These are phyloP conservation scores for Clavelina lepadiformis DNA, from an alignment of 23 tunicate species.

Conservation along the genomic window DNA sequence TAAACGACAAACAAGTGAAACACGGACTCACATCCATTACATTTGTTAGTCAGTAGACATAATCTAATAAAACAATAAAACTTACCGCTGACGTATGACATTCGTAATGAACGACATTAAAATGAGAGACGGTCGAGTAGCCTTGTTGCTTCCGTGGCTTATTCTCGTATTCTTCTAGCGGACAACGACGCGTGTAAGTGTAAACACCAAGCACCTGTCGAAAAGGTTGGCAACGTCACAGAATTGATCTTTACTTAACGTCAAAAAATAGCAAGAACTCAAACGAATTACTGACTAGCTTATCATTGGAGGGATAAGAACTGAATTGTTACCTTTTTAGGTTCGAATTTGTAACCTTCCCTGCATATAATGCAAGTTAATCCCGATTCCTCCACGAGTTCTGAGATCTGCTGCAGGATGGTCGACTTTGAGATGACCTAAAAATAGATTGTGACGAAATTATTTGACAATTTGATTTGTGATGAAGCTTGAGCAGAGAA, in stretches of 20 bases:
- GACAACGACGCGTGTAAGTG: constrained; percentile 75
- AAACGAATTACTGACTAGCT: too few species aligned
- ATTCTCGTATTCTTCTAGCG: constrained; percentile 80
- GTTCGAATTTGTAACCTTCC: constrained; percentile 97
- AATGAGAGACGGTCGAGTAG: constrained; percentile 89
- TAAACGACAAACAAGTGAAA: not conserved
- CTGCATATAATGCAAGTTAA: constrained; percentile 93
- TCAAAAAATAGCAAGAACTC: not conserved
- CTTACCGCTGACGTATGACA: constrained; percentile 96
- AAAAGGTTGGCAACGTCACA: not conserved
- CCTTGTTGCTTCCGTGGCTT: constrained; percentile 83
- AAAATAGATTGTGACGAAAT: too few species aligned
- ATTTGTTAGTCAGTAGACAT: not conserved
- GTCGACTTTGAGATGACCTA: constrained; percentile 71
- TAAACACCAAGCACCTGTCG: constrained; percentile 72
- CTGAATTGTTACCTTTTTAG: constrained; percentile 63
- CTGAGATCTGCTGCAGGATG: constrained; percentile 68
- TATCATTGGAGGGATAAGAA: not conserved
- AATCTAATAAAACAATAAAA: too few species aligned
- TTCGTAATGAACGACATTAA: constrained; percentile 92
- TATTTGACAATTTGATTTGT: too few species aligned
- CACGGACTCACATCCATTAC: not conserved
- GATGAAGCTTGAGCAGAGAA: too few species aligned
- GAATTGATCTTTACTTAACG: not conserved
- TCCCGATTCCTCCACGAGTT: constrained; percentile 84